Conservation (phyloP, 2,888 invertebrate species). For the Patella depressa region DNA sequence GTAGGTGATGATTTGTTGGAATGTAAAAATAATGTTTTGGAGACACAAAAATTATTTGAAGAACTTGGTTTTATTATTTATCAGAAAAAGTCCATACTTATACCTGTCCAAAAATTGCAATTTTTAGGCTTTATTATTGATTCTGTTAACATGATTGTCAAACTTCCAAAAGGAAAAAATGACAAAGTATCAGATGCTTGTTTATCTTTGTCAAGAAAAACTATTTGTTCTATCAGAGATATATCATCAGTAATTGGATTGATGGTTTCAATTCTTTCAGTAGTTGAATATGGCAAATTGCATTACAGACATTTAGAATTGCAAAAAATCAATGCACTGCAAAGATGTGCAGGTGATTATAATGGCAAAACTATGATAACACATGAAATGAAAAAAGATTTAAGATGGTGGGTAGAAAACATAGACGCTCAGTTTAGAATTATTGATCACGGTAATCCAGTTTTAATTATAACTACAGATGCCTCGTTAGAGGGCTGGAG, state of each 20-base stretch:
- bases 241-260: slow-evolving; percentile 5
- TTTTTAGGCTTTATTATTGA: slow-evolving; percentile 17
- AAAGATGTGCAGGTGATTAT: neutral
- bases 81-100: neutral
- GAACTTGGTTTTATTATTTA: slow-evolving; percentile 13
- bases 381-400: neutral
- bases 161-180: neutral
- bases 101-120: slow-evolving; percentile 3
- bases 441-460: neutral
- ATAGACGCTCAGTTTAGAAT: neutral
- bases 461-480: neutral
- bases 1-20: neutral
- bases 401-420: slow-evolving; percentile 17
- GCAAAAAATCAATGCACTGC: slow-evolving; percentile 10
- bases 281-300: neutral
- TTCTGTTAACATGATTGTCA: slow-evolving; percentile 15
- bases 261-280: slow-evolving; percentile 13
- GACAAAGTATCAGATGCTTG: neutral
- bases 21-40: neutral
- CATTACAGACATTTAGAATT: neutral
- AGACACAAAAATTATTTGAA: neutral
- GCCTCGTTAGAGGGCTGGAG: neutral
- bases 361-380: neutral
- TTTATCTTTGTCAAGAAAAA: neutral
- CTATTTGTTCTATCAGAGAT: neutral